Percentiles rank a stretch among this genome's conserved stretches.
Conservation (phyloP, 2,113 vertebrate species). For the Oreamnos americanus region DNA sequence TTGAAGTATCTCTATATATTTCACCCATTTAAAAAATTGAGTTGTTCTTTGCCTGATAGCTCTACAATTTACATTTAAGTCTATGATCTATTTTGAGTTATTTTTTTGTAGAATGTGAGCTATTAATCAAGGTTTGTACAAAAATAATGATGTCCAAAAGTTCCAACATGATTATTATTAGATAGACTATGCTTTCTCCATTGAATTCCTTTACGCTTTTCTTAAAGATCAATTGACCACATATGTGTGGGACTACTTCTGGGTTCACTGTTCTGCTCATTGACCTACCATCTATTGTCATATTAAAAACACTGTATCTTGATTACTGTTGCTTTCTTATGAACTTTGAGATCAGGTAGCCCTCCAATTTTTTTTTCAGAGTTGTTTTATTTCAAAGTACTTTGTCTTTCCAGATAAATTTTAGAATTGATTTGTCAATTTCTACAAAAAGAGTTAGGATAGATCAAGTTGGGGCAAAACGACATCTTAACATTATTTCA, state of each 20-base stretch:
- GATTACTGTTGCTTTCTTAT: background rate
- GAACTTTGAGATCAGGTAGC: background rate
- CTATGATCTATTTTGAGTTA: background rate
- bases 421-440: background rate
- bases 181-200: background rate
- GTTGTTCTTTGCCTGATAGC: background rate
- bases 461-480: background rate
- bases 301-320: background rate
- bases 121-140: background rate
- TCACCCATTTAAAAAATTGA: background rate
- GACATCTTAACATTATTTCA: background rate
- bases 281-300: background rate
- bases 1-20: conserved; percentile 2
- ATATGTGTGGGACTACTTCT: background rate
- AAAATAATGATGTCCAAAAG: background rate
- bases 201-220: background rate
- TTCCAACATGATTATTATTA: background rate
- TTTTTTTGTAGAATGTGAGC: background rate
- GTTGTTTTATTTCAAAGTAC: background rate
- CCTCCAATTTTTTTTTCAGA: background rate
- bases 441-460: background rate
- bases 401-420: background rate
- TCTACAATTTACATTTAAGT: background rate
- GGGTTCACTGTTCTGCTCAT: background rate
- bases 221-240: background rate